Evolutionary conservation across 23 tunicate species (phyloP).

Genomic region (Ascidia mentula): DNA sequence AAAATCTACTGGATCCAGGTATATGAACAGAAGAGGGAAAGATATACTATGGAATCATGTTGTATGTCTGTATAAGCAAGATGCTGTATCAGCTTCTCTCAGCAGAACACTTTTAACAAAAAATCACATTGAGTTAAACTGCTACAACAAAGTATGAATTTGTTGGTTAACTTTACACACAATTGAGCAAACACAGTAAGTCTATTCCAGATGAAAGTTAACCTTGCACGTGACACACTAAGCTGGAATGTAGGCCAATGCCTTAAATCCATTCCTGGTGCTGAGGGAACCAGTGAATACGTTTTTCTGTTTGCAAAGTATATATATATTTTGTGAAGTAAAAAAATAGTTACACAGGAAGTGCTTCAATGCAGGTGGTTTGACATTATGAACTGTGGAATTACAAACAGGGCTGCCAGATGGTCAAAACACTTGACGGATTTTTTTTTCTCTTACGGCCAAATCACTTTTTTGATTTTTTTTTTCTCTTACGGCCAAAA

Average conservation of each 20-base stretch:
- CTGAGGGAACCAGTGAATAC: background rate
- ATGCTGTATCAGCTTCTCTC: background rate
- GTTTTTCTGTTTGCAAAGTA: background rate
- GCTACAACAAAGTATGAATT: background rate
- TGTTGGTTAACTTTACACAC: too few relatives aligned
- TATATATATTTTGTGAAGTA: background rate
- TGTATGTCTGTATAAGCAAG: background rate
- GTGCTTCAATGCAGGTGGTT: slow-evolving; percentile 6
- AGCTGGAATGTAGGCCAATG: background rate
- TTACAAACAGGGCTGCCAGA: background rate
- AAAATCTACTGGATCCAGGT: background rate
- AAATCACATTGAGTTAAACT: background rate
- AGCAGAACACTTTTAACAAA: background rate
- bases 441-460: background rate
- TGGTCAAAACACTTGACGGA: background rate
- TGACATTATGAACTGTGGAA: slow-evolving; percentile 8
- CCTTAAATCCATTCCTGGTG: background rate
- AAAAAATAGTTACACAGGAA: background rate
- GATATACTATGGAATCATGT: background rate
- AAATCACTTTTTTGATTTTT: background rate
- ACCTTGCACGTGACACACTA: slow-evolving; percentile 2
- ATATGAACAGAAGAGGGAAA: background rate
- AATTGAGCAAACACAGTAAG: too few relatives aligned
- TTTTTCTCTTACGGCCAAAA: too few relatives aligned
- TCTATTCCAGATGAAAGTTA: background rate